Conservation (phyloP, 2,113 vertebrate genomes). For the Lichenostomus cassidix region DNA sequence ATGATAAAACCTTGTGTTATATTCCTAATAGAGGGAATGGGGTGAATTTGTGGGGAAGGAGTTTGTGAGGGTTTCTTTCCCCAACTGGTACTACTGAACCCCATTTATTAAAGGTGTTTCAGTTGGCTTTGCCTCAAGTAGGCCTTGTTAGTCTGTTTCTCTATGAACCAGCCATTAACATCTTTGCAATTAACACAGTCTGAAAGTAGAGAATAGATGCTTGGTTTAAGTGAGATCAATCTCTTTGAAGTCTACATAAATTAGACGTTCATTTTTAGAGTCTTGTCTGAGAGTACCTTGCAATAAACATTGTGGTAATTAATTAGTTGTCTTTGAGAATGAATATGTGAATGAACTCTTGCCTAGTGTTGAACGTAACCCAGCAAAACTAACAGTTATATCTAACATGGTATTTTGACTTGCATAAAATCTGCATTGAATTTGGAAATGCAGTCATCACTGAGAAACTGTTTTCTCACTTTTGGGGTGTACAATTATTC, state of each 20-base stretch:
- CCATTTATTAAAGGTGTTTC: not conserved
- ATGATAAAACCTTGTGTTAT: not conserved
- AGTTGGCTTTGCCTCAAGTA: not conserved
- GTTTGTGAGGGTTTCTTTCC: fast-evolving
- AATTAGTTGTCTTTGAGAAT: not conserved
- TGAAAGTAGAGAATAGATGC: not conserved
- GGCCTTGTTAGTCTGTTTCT: not conserved
- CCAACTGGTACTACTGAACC: not conserved
- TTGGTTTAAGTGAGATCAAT: not conserved
- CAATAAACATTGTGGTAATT: not conserved
- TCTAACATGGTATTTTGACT: not conserved
- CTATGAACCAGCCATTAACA: not conserved
- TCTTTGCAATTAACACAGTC: not conserved
- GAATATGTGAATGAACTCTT: not conserved
- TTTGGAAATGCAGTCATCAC: not conserved
- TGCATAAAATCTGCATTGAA: not conserved
- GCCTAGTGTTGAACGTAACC: not conserved
- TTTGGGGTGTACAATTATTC: not conserved
- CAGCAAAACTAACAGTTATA: not conserved
- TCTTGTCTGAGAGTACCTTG: not conserved
- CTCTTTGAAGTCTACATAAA: not conserved
- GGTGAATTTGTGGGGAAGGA: not conserved
- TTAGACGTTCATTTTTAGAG: not conserved
- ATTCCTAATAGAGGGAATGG: not conserved
- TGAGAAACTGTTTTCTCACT: not conserved